Base-by-base conservation (phyloP, 2,113 vertebrate species). In the Petaurus breviceps region DNA sequence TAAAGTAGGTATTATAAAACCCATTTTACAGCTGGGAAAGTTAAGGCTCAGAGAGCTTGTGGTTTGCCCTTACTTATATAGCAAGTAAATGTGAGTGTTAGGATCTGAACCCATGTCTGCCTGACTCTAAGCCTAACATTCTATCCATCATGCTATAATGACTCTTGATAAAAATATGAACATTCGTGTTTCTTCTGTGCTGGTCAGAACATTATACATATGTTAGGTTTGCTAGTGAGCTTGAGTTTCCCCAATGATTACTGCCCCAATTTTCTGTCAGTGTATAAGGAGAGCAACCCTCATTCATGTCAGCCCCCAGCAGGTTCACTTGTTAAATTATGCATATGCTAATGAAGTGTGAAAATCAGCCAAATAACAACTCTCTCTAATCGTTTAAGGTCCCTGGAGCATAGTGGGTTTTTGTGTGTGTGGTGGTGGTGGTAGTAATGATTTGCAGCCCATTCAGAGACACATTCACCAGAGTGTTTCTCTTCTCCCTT, bases 311-410 rank as follows among this genome's bases (percentile, higher is more conserved):
- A 98, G 97, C 97, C 98, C 98, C 98, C 98, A 97, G 98, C 98
- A 98, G 95, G 97, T 98, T 98, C 97, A 97, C 98, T 98, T 96
- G 98, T 98, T 99, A 99, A 99, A 99, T 99, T 99, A 99, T 99
- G 98, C 98, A 97, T 99, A 99, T 99, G 98, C 98, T 99, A 99
- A 99, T 99, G 98, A 99, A 98, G 98, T 99, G 99, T 98, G 98
- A 99, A 99, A 99, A 99, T 98, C 98, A 98, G 97, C 98, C 98
- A 98, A 99, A 98, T 98, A 98, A 98, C 98, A 98, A 97, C 98
- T 98, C 98, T 98, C 98, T 97, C 97, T 98, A 99, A 99, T 99
- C 98, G 93, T 97, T 96, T 98, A 97, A 95, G 97, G 97, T 99
- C 99, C 98, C 98, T 93, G 97, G 98, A 98, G 99, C 96, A 94